Base-by-base conservation (phyloP, 2,888 invertebrate species). In the Drosophila suboccidentalis region DNA sequence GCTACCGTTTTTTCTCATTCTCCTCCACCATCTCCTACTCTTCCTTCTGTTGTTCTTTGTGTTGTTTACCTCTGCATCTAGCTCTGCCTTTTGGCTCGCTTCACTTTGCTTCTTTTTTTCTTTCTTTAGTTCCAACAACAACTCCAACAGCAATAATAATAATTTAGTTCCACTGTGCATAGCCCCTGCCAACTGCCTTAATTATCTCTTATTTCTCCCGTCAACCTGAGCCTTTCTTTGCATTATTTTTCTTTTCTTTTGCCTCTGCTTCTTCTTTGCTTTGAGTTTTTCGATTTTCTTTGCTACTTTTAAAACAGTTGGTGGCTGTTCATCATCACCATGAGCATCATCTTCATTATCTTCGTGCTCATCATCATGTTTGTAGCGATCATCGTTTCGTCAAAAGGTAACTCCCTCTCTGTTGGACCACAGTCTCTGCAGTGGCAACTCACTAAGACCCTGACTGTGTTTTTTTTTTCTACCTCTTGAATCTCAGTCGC, bases 161-260 rank as follows among this genome's bases (percentile, higher is more conserved):
- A 82, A 80, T 80, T 86, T 89, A 80, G 86, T 87, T 87, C 82
- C 86, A 87, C 86, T 87, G 86, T 89, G 87, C 87, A 32, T 11
- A 67, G 68, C 82, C 64, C 59, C 49, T 66, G 78, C 69, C 69
- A 77, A 17, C 49, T 63, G 69, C 86, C 87, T 80, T 83, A 83
- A 83, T 88, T 88, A 88, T 86, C 86, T 76, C 54, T 74, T 79
- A 53, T 65, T 69, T 69, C 44, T 17, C 41, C 46, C 53, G 50
- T 38, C 34, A 44, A 58, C 36, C 71, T 50, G 57, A 67, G 60
- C 63, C 58, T 71, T 76, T 69, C 64, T 61, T 60, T 67, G 59
- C 41, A 51, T 46, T 57, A 44, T 44, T 44, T 44, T 44, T 57
- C 58, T 9, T 38, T 65, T 72, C 51, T 54, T 41, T 47, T 36